Conservation (phyloP, 2,797 vertebrate genomes). For the Rallus crepitans region DNA sequence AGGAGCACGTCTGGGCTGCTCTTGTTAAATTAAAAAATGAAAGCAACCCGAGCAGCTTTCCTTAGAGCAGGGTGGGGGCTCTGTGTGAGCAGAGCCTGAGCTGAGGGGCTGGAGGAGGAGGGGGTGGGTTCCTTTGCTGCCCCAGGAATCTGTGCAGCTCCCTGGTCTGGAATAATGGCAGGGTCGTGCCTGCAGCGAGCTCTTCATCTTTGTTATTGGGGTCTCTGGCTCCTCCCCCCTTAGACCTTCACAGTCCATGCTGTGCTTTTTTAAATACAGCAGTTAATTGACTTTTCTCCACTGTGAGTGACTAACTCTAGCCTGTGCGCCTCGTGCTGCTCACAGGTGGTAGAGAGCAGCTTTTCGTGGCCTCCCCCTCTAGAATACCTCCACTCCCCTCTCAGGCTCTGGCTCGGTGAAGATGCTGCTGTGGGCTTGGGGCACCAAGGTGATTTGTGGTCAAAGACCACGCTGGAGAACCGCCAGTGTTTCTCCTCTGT, state of each 20-base stretch:
- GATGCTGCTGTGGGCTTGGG: not conserved
- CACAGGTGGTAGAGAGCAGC: not conserved
- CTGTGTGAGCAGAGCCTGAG: not conserved
- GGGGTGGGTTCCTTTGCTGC: not conserved
- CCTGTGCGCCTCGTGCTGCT: not conserved
- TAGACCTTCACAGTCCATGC: not conserved
- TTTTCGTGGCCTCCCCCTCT: not conserved
- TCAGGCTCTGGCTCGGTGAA: not conserved
- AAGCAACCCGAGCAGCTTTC: not conserved
- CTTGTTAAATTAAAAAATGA: not conserved
- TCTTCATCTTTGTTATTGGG: not conserved
- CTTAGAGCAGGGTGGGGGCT: not conserved
- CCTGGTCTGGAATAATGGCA: fast-evolving
- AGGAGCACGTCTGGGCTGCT: not conserved
- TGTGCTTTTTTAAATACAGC: not conserved
- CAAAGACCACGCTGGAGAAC: not conserved
- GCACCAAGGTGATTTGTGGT: fast-evolving
- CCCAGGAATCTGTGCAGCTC: not conserved
- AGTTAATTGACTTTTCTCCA: not conserved
- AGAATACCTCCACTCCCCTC: not conserved
- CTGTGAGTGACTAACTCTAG: not conserved
- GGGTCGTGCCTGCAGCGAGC: not conserved
- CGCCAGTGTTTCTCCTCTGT: not conserved
- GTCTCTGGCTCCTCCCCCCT: not conserved
- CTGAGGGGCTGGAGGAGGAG: not conserved